Conservation (phyloP, 2,888 invertebrate genomes). For the Scaptomyza caliginosa region DNA sequence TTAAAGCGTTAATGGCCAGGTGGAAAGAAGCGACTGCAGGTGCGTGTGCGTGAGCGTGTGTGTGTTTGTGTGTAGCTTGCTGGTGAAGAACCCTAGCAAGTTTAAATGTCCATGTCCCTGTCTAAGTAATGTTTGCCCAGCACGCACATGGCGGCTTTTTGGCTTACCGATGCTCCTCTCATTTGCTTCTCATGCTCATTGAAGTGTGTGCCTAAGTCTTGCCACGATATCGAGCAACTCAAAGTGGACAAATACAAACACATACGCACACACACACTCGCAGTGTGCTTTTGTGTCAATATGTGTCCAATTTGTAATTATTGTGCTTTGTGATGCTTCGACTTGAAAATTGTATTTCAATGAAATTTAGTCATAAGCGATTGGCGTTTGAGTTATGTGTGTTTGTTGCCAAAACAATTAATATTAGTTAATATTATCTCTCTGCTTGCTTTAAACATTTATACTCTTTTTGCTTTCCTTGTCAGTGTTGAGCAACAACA, state of each 20-base stretch:
- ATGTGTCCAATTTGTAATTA: not conserved
- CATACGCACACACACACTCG: not conserved
- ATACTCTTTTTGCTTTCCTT: too few relatives aligned
- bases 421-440: constrained; percentile 42
- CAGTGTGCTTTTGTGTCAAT: too few relatives aligned
- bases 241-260: constrained; percentile 8
- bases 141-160: constrained; percentile 57
- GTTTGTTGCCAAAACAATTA: too few relatives aligned
- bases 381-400: not conserved
- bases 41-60: not conserved
- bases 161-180: constrained; percentile 28
- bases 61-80: not conserved
- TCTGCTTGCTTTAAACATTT: too few relatives aligned
- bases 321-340: not conserved
- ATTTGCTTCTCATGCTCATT: not conserved
- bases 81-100: constrained; percentile 16
- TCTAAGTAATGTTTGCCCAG: constrained; percentile 52
- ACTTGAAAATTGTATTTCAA: constrained; percentile 14
- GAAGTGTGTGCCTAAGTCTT: constrained; percentile 9
- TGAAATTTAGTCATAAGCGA: too few relatives aligned
- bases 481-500: constrained; percentile 1
- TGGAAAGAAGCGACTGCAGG: constrained; percentile 6
- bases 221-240: not conserved
- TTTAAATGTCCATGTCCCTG: constrained; percentile 9
- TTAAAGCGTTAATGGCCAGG: constrained; percentile 11